Evolutionary conservation across 1,140 invertebrate genomes (phyloP).

Genomic region (Zaprionus lachaisei): DNA sequence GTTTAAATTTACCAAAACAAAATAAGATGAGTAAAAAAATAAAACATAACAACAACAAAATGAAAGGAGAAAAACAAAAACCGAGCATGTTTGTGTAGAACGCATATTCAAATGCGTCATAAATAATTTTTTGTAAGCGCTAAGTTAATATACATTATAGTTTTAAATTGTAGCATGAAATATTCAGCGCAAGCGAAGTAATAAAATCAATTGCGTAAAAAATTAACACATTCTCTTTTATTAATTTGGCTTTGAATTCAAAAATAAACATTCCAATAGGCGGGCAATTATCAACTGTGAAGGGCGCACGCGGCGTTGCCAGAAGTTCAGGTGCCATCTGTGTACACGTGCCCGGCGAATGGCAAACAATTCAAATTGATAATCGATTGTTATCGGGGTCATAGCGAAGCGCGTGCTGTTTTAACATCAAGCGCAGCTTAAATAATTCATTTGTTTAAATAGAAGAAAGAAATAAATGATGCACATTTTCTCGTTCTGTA

Average conservation of each 20-base stretch:
- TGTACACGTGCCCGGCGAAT: constrained; percentile 1
- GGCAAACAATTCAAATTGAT: neutral
- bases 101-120: constrained; percentile 52
- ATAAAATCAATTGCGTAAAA: constrained; percentile 47
- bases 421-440: neutral
- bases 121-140: constrained; percentile 72
- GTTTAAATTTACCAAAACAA: constrained; percentile 47
- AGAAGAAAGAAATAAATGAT: neutral
- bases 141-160: constrained; percentile 60
- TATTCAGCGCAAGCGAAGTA: constrained; percentile 60
- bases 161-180: constrained; percentile 77
- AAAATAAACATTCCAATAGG: neutral
- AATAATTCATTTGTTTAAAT: neutral
- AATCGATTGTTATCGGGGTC: neutral
- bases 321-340: neutral
- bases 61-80: constrained; percentile 2
- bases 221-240: neutral
- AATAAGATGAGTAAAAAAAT: constrained; percentile 33
- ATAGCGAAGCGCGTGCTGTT: neutral
- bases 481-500: neutral
- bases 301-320: neutral
- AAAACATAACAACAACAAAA: constrained; percentile 26
- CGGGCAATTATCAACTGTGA: neutral
- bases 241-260: constrained; percentile 4
- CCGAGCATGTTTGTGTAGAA: constrained; percentile 13